phyloP scores from a whole-genome alignment of 2,797 vertebrate genomes.

The Enteromius trimaculatus region DNA sequence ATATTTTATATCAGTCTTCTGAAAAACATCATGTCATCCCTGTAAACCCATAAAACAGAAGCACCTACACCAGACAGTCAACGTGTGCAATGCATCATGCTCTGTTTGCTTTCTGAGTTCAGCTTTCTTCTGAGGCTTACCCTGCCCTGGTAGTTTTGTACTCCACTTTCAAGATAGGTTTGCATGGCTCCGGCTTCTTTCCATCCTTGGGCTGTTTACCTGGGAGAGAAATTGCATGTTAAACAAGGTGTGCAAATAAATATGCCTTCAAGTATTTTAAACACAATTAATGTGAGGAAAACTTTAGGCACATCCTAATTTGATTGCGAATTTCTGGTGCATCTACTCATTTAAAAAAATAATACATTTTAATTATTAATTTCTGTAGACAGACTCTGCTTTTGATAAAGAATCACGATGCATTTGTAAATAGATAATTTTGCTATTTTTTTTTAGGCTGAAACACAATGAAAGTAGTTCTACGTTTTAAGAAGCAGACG shows the following conservation, averaged over 20 bases:
- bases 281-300: neutral
- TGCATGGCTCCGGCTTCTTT: constrained; percentile 98
- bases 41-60: neutral
- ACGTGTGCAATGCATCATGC: constrained; percentile 20
- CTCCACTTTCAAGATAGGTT: constrained; percentile 98
- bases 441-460: neutral
- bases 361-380: neutral
- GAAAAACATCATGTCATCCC: neutral
- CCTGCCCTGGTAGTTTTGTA: constrained; percentile 95
- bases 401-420: neutral
- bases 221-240: constrained; percentile 67
- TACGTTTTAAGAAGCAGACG: neutral
- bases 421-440: neutral
- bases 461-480: neutral
- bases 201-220: constrained; percentile 98
- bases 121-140: constrained; percentile 75
- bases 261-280: constrained; percentile 8
- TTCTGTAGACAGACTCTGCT: neutral
- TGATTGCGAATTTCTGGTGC: neutral
- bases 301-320: neutral
- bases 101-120: constrained; percentile 20
- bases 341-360: neutral
- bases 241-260: constrained; percentile 1
- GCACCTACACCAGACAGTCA: neutral
- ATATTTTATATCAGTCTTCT: neutral